phyloP scores from a whole-genome alignment of 2,113 vertebrate species.

The Nannospalax galili region DNA sequence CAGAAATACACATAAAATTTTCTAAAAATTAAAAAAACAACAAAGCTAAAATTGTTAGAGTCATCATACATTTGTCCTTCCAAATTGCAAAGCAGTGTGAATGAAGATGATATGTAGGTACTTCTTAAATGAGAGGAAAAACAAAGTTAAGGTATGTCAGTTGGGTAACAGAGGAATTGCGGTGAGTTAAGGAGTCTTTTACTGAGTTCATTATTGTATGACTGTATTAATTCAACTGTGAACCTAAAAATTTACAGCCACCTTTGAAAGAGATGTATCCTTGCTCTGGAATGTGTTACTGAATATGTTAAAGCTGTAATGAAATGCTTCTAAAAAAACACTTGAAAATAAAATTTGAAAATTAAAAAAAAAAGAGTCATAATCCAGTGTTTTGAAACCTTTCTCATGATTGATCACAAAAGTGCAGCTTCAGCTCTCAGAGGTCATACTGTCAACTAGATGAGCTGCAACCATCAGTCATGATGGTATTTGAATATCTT shows the following conservation, averaged over 20 bases:
- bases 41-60: not conserved
- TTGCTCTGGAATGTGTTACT: too few species aligned
- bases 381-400: not conserved
- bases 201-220: too few species aligned
- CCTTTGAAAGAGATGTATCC: too few species aligned
- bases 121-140: slow-evolving; percentile 18
- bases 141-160: rapidly evolving
- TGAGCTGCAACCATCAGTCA: not conserved
- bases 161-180: not conserved
- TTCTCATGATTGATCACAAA: slow-evolving; percentile 20
- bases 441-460: slow-evolving; percentile 11
- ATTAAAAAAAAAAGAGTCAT: too few species aligned
- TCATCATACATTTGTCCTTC: not conserved
- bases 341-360: too few species aligned
- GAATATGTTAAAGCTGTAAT: too few species aligned
- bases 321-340: too few species aligned
- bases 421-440: not conserved
- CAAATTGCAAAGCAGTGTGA: not conserved
- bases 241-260: too few species aligned
- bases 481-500: slow-evolving; percentile 5
- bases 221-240: too few species aligned
- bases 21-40: too few species aligned
- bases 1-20: too few species aligned
- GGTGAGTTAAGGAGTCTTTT: too few species aligned
- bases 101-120: not conserved